Evolutionary conservation across 2,888 invertebrate genomes (phyloP).

Genomic region (Antheraea assamensis): DNA sequence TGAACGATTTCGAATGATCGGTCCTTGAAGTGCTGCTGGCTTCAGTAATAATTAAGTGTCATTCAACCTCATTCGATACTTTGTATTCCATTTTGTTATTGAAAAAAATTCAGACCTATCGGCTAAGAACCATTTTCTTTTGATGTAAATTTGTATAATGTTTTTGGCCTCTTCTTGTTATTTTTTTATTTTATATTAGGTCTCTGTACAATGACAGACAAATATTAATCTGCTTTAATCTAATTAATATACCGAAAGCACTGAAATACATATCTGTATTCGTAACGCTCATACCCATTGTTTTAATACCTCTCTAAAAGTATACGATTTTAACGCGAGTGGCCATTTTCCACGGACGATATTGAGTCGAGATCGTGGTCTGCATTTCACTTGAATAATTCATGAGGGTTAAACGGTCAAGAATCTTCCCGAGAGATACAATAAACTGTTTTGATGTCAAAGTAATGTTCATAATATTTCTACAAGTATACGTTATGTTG

Average conservation of each 20-base stretch:
- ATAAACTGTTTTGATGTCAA: conserved; percentile 42
- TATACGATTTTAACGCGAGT: conserved; percentile 44
- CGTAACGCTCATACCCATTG: conserved; percentile 29
- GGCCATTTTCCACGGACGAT: conserved; percentile 46
- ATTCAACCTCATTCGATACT: neutral
- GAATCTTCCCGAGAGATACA: conserved; percentile 41
- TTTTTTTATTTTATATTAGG: too few species aligned
- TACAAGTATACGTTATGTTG: neutral
- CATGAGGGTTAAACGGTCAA: conserved; percentile 60
- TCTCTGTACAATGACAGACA: too few species aligned
- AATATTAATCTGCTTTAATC: too few species aligned
- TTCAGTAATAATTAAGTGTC: neutral
- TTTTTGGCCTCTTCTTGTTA: too few species aligned
- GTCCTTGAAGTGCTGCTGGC: neutral
- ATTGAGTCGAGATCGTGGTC: conserved; percentile 50
- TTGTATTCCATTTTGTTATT: neutral
- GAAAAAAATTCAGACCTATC: neutral
- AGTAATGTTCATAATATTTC: neutral
- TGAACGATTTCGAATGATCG: neutral
- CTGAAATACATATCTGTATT: conserved; percentile 22
- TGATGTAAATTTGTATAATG: neutral
- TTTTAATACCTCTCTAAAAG: conserved; percentile 34
- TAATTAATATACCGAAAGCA: too few species aligned
- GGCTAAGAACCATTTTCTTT: neutral
- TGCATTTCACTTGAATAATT: conserved; percentile 55